Percentiles rank a stretch among this genome's conserved stretches.
Evolutionary conservation across 2,888 invertebrate species (phyloP).

Genomic region (Scaeva pyrastri): DNA sequence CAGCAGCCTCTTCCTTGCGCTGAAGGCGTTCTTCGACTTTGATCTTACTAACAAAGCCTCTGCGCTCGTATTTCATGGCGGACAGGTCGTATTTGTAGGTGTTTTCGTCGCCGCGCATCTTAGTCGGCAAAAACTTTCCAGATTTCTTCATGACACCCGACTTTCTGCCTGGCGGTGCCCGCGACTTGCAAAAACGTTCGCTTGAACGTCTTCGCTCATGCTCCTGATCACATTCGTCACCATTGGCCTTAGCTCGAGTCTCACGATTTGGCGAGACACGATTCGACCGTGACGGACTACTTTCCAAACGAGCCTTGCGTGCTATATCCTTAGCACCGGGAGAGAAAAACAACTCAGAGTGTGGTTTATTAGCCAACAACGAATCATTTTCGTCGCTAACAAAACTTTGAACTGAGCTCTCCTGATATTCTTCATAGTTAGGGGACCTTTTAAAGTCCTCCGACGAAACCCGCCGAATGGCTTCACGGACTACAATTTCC

Average conservation of each 20-base stretch:
- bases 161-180: slow-evolving; percentile 86
- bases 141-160: slow-evolving; percentile 82
- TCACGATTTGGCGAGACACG: slow-evolving; percentile 82
- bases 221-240: slow-evolving; percentile 86
- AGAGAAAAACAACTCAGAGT: slow-evolving; percentile 56
- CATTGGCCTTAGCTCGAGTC: slow-evolving; percentile 81
- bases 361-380: slow-evolving; percentile 79
- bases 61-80: slow-evolving; percentile 82
- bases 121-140: slow-evolving; percentile 79
- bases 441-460: slow-evolving; percentile 80
- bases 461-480: slow-evolving; percentile 81
- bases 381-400: slow-evolving; percentile 80
- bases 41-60: slow-evolving; percentile 83
- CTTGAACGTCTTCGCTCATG: slow-evolving; percentile 87
- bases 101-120: slow-evolving; percentile 81
- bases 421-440: slow-evolving; percentile 57
- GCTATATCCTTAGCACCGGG: slow-evolving; percentile 79
- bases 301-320: slow-evolving; percentile 79
- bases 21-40: slow-evolving; percentile 78
- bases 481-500: slow-evolving; percentile 76
- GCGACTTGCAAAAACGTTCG: slow-evolving; percentile 87
- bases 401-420: slow-evolving; percentile 47
- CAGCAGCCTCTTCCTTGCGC: slow-evolving; percentile 77
- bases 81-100: slow-evolving; percentile 83
- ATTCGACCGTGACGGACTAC: slow-evolving; percentile 84